Conservation (phyloP, 2,888 invertebrate genomes). For the Acanthopleura granulata region DNA sequence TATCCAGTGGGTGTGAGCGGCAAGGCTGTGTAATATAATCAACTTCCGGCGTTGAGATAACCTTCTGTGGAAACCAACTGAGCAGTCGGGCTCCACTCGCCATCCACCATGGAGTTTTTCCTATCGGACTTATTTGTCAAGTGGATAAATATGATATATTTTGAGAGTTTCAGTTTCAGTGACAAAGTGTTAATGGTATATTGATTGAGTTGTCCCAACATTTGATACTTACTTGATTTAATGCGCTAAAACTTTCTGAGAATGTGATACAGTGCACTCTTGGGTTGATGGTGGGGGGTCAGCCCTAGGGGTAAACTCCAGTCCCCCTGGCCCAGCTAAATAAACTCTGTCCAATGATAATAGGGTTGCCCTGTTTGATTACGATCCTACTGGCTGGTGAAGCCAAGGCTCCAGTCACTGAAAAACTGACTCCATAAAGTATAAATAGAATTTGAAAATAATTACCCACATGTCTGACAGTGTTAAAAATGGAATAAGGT, state of each 20-base stretch:
- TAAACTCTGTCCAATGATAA: not conserved
- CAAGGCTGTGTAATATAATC: not conserved
- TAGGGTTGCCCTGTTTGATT: not conserved
- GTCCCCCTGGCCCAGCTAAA: not conserved
- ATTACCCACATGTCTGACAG: not conserved
- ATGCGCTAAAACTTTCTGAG: no score
- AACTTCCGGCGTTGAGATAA: slow-evolving; percentile 1
- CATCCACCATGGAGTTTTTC: not conserved
- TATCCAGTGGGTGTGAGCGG: not conserved
- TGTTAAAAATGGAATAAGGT: not conserved
- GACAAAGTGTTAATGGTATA: slow-evolving; percentile 5
- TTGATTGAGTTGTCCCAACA: not conserved
- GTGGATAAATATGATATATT: slow-evolving; percentile 5
- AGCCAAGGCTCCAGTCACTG: not conserved
- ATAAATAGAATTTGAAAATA: slow-evolving; percentile 7
- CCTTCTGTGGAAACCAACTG: not conserved
- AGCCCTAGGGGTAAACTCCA: not conserved
- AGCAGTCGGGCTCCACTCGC: no score
- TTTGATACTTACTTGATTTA: not conserved
- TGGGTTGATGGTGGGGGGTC: not conserved
- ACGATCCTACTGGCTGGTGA: not conserved
- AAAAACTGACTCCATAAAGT: slow-evolving; percentile 9
- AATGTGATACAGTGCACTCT: no score
- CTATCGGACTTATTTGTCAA: not conserved
- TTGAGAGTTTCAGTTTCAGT: not conserved